A percentile compares a stretch with the other conserved stretches of the same genome.
Evolutionary conservation across 2,113 vertebrate species (phyloP).

Genomic region (Grammomys surdaster): DNA sequence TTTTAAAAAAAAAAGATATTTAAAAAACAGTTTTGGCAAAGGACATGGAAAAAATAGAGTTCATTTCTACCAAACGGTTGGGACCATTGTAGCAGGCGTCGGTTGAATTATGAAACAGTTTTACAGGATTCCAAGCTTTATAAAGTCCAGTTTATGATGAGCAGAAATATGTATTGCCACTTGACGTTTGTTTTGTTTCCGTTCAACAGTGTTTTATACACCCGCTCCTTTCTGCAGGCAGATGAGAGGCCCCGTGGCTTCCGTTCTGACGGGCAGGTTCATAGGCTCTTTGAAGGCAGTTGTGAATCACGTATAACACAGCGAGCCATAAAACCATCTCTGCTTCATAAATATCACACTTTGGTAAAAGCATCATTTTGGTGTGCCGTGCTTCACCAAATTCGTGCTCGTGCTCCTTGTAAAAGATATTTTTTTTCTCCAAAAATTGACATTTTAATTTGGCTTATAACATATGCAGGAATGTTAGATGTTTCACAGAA

Average conservation of each 20-base stretch:
- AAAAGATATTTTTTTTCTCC: neutral
- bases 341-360: constrained; percentile 52
- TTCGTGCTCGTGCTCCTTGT: constrained; percentile 20
- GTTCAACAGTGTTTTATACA: neutral
- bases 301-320: constrained; percentile 7
- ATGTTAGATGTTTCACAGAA: constrained; percentile 45
- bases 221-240: neutral
- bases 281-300: constrained; percentile 33
- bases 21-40: constrained; percentile 26
- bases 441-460: constrained; percentile 31
- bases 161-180: neutral
- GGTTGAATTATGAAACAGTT: constrained; percentile 23
- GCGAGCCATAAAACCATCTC: constrained; percentile 1
- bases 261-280: neutral
- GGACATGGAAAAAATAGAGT: neutral
- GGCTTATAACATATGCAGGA: constrained; percentile 29
- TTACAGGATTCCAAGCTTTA: neutral
- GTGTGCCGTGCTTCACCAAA: neutral
- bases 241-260: neutral
- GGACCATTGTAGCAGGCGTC: neutral
- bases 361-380: constrained; percentile 49
- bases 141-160: neutral
- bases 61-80: neutral
- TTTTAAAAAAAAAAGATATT: neutral
- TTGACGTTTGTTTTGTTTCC: neutral